Evolutionary conservation across 2,113 vertebrate species (phyloP), one percentile per base, ranked within the genome.

Genomic region (Panurus biarmicus): DNA sequence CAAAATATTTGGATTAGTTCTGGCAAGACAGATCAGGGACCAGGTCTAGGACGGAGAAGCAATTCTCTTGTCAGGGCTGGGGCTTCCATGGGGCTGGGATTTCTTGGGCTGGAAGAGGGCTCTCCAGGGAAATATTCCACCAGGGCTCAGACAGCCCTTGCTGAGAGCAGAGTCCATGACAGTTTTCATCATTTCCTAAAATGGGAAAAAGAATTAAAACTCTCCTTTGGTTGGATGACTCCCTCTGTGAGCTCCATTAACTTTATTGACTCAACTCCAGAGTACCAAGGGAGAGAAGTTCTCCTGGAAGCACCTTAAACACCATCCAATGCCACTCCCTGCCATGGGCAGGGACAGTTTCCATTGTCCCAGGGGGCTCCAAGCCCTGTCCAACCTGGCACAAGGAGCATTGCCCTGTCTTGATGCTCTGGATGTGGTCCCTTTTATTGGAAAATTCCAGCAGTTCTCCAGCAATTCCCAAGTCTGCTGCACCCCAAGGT

Each of bases 301-400:
- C 44, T 74, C 19, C 78, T 38, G 57, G 29, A 80, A 61, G 11
- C n/a, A 45, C 45, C 53, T 35, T 10, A 75, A 26, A 35, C 11
- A 6, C 14, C 54, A 47, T 11, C n/a, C 47, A 21, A 0, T 87
- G 0, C 23, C 47, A 60, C 11, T 1, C 6, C 11, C 7, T 58
- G 51, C 19, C 38, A 18, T 2, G 38, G 29, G 16, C 16, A 67
- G 45, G 24, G 61, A 47, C 69, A 60, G 0, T 13, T 81, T 1
- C 53, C 61, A 31, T 38, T 25, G 0, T 2, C 20, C 24, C 61
- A 47, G 61, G 13, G 0, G 0, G 29, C n/a, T 53, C 60, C 61
- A 28, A 66, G 23, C 18, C 6, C 23, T 0, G 0, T 73, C 33
- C 60, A 2, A 0, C n/a, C 24, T 53, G 51, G n/a, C n/a, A n/a